Base-by-base conservation (phyloP, 1,140 invertebrate species). In the Idris sp. region DNA sequence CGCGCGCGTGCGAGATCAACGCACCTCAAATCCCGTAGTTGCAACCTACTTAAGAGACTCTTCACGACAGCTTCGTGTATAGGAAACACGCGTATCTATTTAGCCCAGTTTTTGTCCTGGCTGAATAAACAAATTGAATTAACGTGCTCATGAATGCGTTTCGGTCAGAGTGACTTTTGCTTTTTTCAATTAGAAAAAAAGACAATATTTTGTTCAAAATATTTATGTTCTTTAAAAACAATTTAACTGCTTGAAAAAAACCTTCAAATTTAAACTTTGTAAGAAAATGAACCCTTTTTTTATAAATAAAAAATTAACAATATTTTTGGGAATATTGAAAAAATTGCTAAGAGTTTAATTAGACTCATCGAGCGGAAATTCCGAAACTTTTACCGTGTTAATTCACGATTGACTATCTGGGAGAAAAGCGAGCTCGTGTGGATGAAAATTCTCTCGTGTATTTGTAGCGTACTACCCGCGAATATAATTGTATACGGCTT, bases 311-410 rank as follows among this genome's bases (percentile, higher is more conserved):
- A n/a, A n/a, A n/a, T n/a, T n/a, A n/a, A n/a, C n/a, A n/a, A n/a
- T n/a, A n/a, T n/a, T n/a, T n/a, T n/a, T n/a, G n/a, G n/a, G n/a
- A n/a, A n/a, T n/a, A n/a, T 25, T 25, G 3, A 8, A 25, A 25
- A 25, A 25, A 25, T 4, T 25, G 22, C 22, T n/a, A n/a, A n/a
- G n/a, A 44, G 36, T 11, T 58, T 68, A 75, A 77, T 74, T 77
- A 71, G 54, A 48, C 28, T 72, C 48, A 74, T 74, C 61, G 41
- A 74, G 62, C 58, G 64, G 69, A 73, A 77, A 69, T 65, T 73
- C 64, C 51, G 53, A 69, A 69, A 77, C 75, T 77, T 77, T 77
- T 77, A 77, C 75, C 69, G 40, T 48, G 62, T 74, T 74, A 62
- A 73, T 68, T 72, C 68, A 69, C 56, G 76, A 77, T 77, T 56